Evolutionary conservation across 2,888 invertebrate species (phyloP).

Genomic region (Marronus borbonicus): DNA sequence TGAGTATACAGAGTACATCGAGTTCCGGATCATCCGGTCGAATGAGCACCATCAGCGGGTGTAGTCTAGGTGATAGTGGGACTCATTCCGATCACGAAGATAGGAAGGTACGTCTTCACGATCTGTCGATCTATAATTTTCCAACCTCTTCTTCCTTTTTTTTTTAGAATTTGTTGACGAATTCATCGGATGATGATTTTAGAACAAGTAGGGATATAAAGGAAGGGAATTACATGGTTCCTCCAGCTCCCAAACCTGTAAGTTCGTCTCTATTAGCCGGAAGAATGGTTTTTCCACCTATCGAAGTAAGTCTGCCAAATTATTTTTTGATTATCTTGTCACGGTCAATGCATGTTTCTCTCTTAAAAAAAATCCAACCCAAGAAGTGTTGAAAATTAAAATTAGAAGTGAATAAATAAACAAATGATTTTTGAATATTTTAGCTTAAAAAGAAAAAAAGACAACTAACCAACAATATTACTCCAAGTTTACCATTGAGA

Average conservation of each 20-base stretch:
- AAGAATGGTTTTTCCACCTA: constrained; percentile 66
- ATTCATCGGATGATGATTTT: constrained; percentile 65
- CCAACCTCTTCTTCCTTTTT: constrained; percentile 8
- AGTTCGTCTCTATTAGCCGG: constrained; percentile 59
- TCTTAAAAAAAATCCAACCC: too few relatives aligned
- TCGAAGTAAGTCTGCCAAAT: constrained; percentile 61
- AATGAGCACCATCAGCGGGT: constrained; percentile 86
- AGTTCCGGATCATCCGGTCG: constrained; percentile 86
- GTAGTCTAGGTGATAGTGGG: constrained; percentile 87
- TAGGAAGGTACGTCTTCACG: constrained; percentile 70
- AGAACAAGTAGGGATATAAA: constrained; percentile 65
- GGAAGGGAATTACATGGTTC: constrained; percentile 71
- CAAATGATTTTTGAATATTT: too few relatives aligned
- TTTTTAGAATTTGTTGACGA: constrained; percentile 62
- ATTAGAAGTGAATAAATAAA: too few relatives aligned
- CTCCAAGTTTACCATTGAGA: neutral
- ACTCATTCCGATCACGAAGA: constrained; percentile 90
- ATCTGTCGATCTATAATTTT: too few relatives aligned
- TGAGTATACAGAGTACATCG: constrained; percentile 79
- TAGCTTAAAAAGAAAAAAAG: too few relatives aligned
- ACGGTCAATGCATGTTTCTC: too few relatives aligned
- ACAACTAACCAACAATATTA: neutral
- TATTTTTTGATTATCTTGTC: too few relatives aligned
- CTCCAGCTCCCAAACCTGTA: constrained; percentile 73
- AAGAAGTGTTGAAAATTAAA: too few relatives aligned